Evolutionary conservation across 2,888 invertebrate species (phyloP).

Genomic region (Apantesis nais): DNA sequence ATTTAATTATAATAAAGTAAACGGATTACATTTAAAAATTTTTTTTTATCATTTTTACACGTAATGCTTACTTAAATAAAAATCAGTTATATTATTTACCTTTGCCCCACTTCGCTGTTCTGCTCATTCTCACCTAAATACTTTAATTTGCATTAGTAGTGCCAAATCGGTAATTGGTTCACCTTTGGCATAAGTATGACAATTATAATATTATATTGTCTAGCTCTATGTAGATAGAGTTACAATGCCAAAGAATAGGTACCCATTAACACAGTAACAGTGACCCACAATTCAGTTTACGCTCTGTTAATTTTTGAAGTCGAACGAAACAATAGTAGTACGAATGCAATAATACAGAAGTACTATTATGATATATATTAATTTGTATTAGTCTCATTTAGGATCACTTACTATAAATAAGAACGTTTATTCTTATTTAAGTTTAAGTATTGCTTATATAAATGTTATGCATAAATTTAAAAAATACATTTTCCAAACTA

Average conservation of each 20-base stretch:
- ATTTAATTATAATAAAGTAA: not conserved
- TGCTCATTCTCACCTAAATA: not conserved
- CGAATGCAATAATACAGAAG: not conserved
- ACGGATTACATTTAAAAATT: too few species aligned
- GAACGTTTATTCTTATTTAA: not conserved
- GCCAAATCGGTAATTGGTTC: conserved; percentile 16
- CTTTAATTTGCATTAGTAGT: conserved; percentile 9
- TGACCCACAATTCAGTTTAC: conserved; percentile 13
- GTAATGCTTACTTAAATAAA: not conserved
- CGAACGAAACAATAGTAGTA: not conserved
- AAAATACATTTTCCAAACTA: not conserved
- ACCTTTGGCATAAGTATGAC: conserved; percentile 24
- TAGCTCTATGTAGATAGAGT: conserved; percentile 6
- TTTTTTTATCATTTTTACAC: not conserved
- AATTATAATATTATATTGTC: conserved; percentile 21
- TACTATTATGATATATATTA: not conserved
- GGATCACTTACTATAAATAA: not conserved
- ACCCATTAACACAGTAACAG: conserved; percentile 15
- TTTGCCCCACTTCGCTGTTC: not conserved
- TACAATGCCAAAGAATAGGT: conserved; percentile 13
- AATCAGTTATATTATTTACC: not conserved
- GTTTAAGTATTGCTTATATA: not conserved
- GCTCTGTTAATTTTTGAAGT: not conserved
- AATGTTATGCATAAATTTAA: not conserved
- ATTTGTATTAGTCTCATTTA: not conserved